A percentile compares a stretch with the other conserved stretches of the same genome.
These are phyloP conservation scores for Chloromyia formosa DNA, from an alignment of 2,888 invertebrate genomes.

Conservation along the genomic window DNA sequence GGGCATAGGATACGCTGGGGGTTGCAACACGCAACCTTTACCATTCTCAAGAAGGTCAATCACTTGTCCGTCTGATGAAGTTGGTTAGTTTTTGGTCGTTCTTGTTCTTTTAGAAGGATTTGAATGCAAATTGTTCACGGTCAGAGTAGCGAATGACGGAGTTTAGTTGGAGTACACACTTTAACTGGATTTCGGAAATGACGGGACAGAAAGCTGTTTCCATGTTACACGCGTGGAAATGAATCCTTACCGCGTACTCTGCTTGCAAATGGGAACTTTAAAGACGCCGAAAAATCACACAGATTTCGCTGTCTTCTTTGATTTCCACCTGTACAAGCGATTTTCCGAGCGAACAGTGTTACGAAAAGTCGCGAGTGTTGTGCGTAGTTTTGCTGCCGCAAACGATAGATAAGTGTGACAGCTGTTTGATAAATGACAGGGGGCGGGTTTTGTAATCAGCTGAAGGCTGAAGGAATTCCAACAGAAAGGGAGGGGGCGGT, in stretches of 20 bases:
- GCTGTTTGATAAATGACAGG: no score
- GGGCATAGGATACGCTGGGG: not conserved
- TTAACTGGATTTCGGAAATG: constrained; percentile 10
- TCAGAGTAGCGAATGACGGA: constrained; percentile 41
- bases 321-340: no score
- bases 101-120: not conserved
- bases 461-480: no score
- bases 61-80: not conserved
- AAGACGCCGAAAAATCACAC: constrained; percentile 5
- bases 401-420: no score
- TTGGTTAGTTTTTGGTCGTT: not conserved
- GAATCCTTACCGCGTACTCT: constrained; percentile 23
- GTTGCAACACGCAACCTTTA: not conserved
- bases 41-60: constrained; percentile 18
- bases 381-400: no score
- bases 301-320: constrained; percentile 7
- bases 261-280: not conserved
- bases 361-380: not conserved
- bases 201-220: constrained; percentile 19
- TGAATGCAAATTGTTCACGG: constrained; percentile 37
- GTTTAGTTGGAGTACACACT: constrained; percentile 13
- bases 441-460: no score
- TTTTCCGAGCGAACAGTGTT: not conserved
- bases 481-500: no score
- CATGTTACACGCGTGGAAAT: constrained; percentile 27